Evolutionary conservation across 2,888 invertebrate species (phyloP), one percentile per base, ranked within the genome.

Genomic region (Xylocampa areola): DNA sequence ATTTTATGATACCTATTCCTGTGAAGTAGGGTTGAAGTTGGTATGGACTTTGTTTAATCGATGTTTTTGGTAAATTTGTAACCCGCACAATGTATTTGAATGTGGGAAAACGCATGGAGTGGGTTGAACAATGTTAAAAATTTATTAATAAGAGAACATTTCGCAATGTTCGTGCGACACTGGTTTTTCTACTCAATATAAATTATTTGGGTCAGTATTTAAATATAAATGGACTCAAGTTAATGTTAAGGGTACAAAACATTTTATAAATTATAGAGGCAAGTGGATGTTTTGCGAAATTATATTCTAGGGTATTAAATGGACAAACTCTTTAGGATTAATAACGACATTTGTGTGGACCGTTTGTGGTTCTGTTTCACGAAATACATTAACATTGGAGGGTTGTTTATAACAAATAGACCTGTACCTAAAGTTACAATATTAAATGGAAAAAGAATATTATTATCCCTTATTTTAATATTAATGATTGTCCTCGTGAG

Each of bases 151-250:
- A 76, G 71, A 73, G 72, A 68, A 68, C 77, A 79, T 82, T 82
- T 81, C 70, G 67, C 77, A 84, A 82, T 58, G 32, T 39, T 54
- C 65, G 68, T 76, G 77, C 45, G 73, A 81, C 77, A 73, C 63
- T 68, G 72, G 76, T 79, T 81, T 79, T 79, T 64, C 60, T 35
- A 50, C 37, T 40, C 30, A 65, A 57, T 55, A 72, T 76, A 73
- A 79, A 77, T 76, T 77, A 81, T 84, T 81, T 78, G 66, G 85
- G 83, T 78, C 80, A 73, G 64, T 69, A 76, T 80, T 78, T 76
- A 77, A 82, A 82, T 79, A 73, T 51, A 59, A 75, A 78, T 76
- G 71, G 60, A 51, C 62, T 19, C 33, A 40, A 73, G 65, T 74
- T 58, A 63, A 59, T 62, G 52, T 60, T 52, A 39, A 44, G 30